phyloP scores from a whole-genome alignment of 2,113 vertebrate genomes.

The Psittacus erithacus region DNA sequence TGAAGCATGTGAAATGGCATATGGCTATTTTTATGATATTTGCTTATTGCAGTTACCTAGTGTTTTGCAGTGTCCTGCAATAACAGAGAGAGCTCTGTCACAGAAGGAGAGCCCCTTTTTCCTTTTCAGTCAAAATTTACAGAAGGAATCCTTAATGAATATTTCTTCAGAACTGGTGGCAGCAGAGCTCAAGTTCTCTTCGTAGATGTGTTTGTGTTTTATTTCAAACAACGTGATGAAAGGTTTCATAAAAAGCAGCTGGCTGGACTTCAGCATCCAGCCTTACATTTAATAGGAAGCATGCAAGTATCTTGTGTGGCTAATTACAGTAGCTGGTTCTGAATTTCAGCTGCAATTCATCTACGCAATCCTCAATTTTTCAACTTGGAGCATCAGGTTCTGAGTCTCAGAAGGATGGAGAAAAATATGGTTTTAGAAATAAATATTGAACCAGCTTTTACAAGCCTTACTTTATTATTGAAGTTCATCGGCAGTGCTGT shows the following conservation, averaged over 20 bases:
- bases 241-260: background rate
- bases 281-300: background rate
- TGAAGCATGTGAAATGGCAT: background rate
- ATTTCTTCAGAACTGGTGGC: background rate
- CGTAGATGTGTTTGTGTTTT: background rate
- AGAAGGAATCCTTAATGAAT: constrained; percentile 1
- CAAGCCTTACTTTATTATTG: background rate
- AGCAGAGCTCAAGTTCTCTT: background rate
- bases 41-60: background rate
- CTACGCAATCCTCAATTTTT: background rate
- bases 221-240: constrained; percentile 9
- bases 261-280: background rate
- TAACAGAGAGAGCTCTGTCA: background rate
- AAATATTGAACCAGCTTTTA: background rate
- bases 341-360: background rate
- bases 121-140: constrained; percentile 15
- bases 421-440: constrained; percentile 5
- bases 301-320: background rate
- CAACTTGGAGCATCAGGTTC: background rate
- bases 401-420: background rate
- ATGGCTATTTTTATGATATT: background rate
- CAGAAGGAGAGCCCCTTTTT: background rate
- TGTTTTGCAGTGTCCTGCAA: background rate
- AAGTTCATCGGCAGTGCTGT: background rate
- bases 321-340: background rate